Conservation (phyloP, 2,888 invertebrate species). For the Temnothorax rugatulus region DNA sequence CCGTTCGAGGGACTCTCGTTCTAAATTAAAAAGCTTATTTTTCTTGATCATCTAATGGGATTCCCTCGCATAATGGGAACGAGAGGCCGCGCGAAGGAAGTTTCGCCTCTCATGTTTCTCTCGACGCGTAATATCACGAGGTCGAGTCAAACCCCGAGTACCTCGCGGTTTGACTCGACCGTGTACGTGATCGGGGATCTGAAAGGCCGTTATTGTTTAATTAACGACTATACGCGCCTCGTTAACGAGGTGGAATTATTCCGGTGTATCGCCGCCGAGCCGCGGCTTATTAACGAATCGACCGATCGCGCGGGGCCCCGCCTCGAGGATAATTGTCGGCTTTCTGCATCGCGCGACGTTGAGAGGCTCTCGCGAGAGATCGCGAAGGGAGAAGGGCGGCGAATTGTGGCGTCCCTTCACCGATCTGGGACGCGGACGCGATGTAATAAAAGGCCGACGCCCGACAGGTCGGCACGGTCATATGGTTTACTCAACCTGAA, state of each 20-base stretch:
- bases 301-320: constrained; percentile 55
- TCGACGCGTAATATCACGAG: not conserved
- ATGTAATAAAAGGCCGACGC: constrained; percentile 72
- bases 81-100: not conserved
- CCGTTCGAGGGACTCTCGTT: not conserved
- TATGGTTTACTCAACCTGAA: constrained; percentile 72
- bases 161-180: not conserved
- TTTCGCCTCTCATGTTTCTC: not conserved
- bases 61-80: not conserved
- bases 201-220: constrained; percentile 38
- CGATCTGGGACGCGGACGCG: constrained; percentile 67
- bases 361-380: not conserved
- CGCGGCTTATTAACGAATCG: constrained; percentile 61
- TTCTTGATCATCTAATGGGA: not conserved
- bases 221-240: constrained; percentile 24
- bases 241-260: constrained; percentile 50
- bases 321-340: constrained; percentile 65
- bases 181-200: not conserved
- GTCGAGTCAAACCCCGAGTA: not conserved
- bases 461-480: constrained; percentile 55
- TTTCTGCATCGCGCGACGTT: constrained; percentile 58
- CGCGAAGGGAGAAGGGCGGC: constrained; percentile 56
- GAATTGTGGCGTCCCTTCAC: constrained; percentile 52
- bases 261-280: not conserved
- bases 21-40: not conserved